These are phyloP conservation scores for Aricia artaxerxes DNA, from an alignment of 2,888 invertebrate species.

Conservation along the genomic window DNA sequence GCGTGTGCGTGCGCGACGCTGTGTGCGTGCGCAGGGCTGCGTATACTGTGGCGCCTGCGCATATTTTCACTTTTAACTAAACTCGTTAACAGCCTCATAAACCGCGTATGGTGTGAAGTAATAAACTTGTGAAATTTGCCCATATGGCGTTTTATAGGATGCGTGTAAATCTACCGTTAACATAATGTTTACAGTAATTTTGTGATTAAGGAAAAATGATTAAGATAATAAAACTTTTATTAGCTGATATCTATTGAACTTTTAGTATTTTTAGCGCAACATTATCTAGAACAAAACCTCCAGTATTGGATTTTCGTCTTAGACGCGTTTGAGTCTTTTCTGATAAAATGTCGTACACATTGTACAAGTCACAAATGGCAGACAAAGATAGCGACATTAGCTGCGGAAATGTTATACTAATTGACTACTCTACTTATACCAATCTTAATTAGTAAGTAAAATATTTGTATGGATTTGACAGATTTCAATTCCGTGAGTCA, in stretches of 20 bases:
- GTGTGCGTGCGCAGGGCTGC: slow-evolving; percentile 53
- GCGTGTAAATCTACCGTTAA: slow-evolving; percentile 24
- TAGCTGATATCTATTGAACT: no score
- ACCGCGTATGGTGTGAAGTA: not conserved
- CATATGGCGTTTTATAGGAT: slow-evolving; percentile 24
- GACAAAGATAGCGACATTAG: no score
- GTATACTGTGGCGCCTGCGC: slow-evolving; percentile 57
- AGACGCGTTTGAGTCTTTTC: no score
- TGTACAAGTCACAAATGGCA: no score
- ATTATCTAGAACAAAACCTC: no score
- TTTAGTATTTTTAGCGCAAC: not conserved
- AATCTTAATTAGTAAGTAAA: no score
- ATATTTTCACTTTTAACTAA: slow-evolving; percentile 55
- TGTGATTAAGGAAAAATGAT: not conserved
- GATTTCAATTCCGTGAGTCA: no score
- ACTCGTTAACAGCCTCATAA: slow-evolving; percentile 26
- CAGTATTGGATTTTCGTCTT: no score
- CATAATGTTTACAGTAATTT: not conserved
- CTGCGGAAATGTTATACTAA: no score
- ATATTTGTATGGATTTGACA: no score
- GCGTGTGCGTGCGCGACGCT: slow-evolving; percentile 36
- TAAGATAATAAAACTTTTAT: not conserved
- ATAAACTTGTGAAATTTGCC: slow-evolving; percentile 5
- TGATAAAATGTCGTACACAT: no score
- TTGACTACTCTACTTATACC: no score